phyloP scores from a whole-genome alignment of 2,113 vertebrate genomes.

The Eublepharis macularius region DNA sequence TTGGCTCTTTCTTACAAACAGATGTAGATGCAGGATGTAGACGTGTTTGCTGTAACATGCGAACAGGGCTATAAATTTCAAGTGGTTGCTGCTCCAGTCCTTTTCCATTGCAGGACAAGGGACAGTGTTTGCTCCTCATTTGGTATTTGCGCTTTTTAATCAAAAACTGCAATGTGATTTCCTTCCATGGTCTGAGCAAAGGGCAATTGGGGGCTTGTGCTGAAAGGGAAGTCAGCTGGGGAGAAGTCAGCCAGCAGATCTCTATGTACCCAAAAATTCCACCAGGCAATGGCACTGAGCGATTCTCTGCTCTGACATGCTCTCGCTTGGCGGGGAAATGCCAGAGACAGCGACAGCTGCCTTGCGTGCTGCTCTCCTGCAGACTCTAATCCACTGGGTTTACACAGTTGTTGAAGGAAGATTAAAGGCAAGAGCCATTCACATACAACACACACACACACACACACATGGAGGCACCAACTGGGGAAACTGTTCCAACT shows the following conservation, averaged over 20 bases:
- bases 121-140: background rate
- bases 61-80: no score
- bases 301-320: slow-evolving; percentile 35
- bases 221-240: slow-evolving; percentile 41
- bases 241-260: background rate
- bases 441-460: slow-evolving; percentile 19
- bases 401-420: slow-evolving; percentile 60
- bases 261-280: slow-evolving; percentile 15
- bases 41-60: no score
- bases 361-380: slow-evolving; percentile 43
- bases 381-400: slow-evolving; percentile 56
- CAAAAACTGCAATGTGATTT: no score
- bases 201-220: slow-evolving; percentile 16
- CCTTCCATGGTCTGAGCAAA: background rate
- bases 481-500: slow-evolving; percentile 7
- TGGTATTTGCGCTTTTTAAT: background rate
- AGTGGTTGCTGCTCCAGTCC: background rate
- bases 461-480: slow-evolving; percentile 33
- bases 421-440: slow-evolving; percentile 38
- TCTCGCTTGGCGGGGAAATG: slow-evolving; percentile 42
- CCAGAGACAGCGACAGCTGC: slow-evolving; percentile 58
- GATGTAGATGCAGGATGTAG: no score
- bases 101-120: background rate
- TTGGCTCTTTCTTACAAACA: no score
- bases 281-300: slow-evolving; percentile 15